phyloP scores from a whole-genome alignment of 2,113 vertebrate genomes.

The Thalassarche chlororhynchos region DNA sequence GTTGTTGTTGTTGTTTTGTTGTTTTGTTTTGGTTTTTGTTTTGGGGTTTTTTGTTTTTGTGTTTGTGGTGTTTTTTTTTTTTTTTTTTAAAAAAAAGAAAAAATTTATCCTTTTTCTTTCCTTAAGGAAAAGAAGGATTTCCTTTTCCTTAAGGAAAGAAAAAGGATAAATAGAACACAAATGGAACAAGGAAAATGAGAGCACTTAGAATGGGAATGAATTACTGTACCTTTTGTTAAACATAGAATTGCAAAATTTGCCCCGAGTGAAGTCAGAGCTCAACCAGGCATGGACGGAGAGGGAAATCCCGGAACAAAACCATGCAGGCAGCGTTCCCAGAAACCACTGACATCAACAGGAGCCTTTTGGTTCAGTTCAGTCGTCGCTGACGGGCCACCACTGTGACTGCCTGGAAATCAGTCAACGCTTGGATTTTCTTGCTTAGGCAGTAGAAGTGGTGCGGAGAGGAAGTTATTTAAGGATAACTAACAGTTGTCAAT shows the following conservation, averaged over 20 bases:
- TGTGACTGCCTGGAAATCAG: constrained; percentile 39
- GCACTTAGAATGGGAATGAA: not conserved
- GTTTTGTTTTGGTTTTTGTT: no score
- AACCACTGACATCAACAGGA: constrained; percentile 30
- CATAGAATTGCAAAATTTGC: not conserved
- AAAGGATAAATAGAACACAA: not conserved
- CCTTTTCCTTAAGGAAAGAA: not conserved
- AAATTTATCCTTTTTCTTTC: not conserved
- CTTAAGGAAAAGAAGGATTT: not conserved
- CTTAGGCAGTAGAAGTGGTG: not conserved
- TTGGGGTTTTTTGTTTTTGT: no score
- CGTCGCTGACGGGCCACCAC: not conserved
- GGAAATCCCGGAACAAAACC: constrained; percentile 38
- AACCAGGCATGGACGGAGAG: not conserved
- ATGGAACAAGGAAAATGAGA: not conserved
- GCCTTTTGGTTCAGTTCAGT: not conserved
- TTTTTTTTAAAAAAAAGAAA: not conserved
- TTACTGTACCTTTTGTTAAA: not conserved
- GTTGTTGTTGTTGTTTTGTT: no score
- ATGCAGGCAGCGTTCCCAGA: constrained; percentile 46
- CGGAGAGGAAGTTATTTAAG: not conserved
- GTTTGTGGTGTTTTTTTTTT: no score
- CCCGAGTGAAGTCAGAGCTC: not conserved
- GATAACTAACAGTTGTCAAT: not conserved
- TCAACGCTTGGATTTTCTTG: not conserved